These are phyloP conservation scores for Lasius fuliginosus DNA, from an alignment of 2,888 invertebrate genomes.

Conservation along the genomic window DNA sequence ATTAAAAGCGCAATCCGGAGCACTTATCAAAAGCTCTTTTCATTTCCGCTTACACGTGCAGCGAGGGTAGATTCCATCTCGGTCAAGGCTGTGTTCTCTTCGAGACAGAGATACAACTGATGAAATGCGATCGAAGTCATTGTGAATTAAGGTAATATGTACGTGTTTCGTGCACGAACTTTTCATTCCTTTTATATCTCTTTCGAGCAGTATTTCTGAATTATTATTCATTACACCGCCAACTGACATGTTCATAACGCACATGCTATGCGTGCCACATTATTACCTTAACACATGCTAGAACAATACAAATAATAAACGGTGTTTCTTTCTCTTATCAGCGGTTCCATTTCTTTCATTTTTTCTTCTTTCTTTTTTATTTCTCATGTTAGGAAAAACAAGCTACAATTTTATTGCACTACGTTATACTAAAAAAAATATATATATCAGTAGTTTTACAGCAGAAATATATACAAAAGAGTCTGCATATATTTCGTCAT, in stretches of 20 bases:
- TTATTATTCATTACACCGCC: not conserved
- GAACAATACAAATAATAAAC: not conserved
- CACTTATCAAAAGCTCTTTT: not conserved
- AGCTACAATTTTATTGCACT: not conserved
- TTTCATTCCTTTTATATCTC: not conserved
- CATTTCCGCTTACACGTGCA: slow-evolving; percentile 39
- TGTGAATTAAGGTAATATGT: not conserved
- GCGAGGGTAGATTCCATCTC: slow-evolving; percentile 48
- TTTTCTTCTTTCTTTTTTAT: not conserved
- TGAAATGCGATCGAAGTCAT: slow-evolving; percentile 50
- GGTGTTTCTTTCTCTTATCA: not conserved
- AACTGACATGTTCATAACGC: not conserved
- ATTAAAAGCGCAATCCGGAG: not conserved
- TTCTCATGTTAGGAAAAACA: not conserved
- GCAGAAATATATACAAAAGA: not conserved
- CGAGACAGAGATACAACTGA: slow-evolving; percentile 39
- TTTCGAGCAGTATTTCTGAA: not conserved
- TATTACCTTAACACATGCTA: not conserved
- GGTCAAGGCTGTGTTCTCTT: slow-evolving; percentile 56
- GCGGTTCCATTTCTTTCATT: not conserved
- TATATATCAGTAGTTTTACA: not conserved
- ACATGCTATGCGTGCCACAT: not conserved
- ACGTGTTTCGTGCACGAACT: not conserved
- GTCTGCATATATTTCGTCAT: too few relatives aligned
- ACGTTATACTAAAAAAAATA: not conserved